Evolutionary conservation across 64 coral and sea anemone genomes (phyloP), one percentile per base, ranked within the genome.

Genomic region (Exaiptasia diaphana): DNA sequence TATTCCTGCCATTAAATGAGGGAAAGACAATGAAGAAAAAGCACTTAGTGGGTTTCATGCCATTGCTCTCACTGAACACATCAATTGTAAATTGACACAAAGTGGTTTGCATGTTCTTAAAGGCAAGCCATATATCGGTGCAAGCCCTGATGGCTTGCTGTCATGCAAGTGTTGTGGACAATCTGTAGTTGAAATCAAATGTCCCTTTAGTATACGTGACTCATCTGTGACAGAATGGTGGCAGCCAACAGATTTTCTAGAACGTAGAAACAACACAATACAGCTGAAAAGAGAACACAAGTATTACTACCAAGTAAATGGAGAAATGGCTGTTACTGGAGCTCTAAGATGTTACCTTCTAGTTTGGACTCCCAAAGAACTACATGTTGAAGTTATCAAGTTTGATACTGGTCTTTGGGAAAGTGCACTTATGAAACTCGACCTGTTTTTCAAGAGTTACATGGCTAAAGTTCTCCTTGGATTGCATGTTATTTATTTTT

Each of bases 61-160:
- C 1, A 68, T 1, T 15, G 23, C 8, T 27, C 62, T 83, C 2
- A 11, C 36, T 0, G 7, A 73, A 3, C 80, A 83, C 53, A 15
- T 4, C 0, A 71, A 73, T 4, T 83, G 80, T n/a, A 83, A 43
- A 26, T 35, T 83, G 1, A 1, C 30, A 26, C 55, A 83, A 28
- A 73, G 32, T 58, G 80, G 67, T 3, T 25, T 83, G 6, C 39
- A 61, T 83, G 80, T 83, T 40, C 24, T 73, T 1, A 71, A 73
- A 40, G 50, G 23, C 14, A 83, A 83, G 26, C 63, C 80, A 15
- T 82, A 53, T 36, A 82, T 82, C 54, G 79, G 61, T 18, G 80
- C 80, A 3, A 83, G 80, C 27, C 80, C 80, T 35, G 79, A 82
- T 71, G 79, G 79, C 17, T 50, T 70, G 0, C 34, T 83, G 80